phyloP scores from a whole-genome alignment of 2,797 vertebrate genomes.

The Melanotaenia parkinsoni region DNA sequence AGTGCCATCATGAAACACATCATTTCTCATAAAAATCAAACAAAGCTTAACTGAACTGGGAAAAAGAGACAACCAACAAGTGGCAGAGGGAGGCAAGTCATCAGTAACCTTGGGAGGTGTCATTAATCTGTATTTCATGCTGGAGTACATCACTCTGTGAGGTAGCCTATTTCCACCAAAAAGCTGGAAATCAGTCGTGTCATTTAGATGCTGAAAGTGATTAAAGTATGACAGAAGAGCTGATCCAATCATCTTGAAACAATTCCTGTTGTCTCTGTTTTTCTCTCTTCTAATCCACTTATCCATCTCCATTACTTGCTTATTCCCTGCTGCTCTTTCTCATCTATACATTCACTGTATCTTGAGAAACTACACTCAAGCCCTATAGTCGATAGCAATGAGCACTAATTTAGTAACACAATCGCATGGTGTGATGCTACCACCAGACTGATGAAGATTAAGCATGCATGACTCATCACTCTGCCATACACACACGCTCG shows the following conservation, averaged over 20 bases:
- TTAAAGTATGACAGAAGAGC: slow-evolving; percentile 56
- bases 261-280: slow-evolving; percentile 44
- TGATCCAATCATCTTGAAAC: slow-evolving; percentile 59
- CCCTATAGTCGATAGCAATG: slow-evolving; percentile 63
- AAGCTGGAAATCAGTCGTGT: slow-evolving; percentile 19
- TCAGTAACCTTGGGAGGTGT: slow-evolving; percentile 48
- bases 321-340: background rate
- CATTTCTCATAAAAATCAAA: slow-evolving; percentile 1
- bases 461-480: slow-evolving; percentile 73
- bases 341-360: slow-evolving; percentile 7
- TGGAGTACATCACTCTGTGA: slow-evolving; percentile 32
- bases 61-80: slow-evolving; percentile 7
- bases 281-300: slow-evolving; percentile 42
- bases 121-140: slow-evolving; percentile 46
- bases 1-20: no score
- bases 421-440: slow-evolving; percentile 62
- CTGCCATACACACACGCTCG: slow-evolving; percentile 31
- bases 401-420: slow-evolving; percentile 74
- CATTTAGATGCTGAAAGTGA: slow-evolving; percentile 40
- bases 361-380: slow-evolving; percentile 28
- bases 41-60: slow-evolving; percentile 18
- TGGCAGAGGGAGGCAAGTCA: slow-evolving; percentile 23
- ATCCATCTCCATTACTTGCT: slow-evolving; percentile 51
- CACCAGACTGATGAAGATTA: slow-evolving; percentile 71
- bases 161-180: slow-evolving; percentile 18